Evolutionary conservation across 2,888 invertebrate species (phyloP).

Genomic region (Phrixothrix hirtus): DNA sequence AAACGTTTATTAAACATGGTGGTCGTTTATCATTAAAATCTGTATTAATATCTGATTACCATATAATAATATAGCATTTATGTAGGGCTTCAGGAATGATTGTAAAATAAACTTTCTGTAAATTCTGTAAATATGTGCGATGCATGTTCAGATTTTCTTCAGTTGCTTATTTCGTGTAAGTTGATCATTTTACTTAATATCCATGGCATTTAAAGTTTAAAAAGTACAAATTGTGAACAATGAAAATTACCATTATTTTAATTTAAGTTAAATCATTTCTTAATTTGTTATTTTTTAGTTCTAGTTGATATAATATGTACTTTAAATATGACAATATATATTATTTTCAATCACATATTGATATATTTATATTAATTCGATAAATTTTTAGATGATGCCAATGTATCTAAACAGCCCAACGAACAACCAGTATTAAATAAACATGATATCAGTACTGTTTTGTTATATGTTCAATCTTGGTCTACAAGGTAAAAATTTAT

Average conservation of each 20-base stretch:
- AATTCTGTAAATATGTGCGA: slow-evolving; percentile 74
- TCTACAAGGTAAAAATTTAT: slow-evolving; percentile 71
- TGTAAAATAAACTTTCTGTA: slow-evolving; percentile 32
- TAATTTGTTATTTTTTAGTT: slow-evolving; percentile 2
- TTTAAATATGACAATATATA: not conserved
- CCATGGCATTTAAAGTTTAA: slow-evolving; percentile 21
- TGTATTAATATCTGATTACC: slow-evolving; percentile 43
- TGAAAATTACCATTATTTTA: not conserved
- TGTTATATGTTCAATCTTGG: slow-evolving; percentile 87
- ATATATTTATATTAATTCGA: not conserved
- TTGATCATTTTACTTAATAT: slow-evolving; percentile 28
- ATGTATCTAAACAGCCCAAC: slow-evolving; percentile 75
- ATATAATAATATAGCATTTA: slow-evolving; percentile 26
- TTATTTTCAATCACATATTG: no score
- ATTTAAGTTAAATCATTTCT: slow-evolving; percentile 25
- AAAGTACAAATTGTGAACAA: slow-evolving; percentile 7
- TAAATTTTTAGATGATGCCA: slow-evolving; percentile 72
- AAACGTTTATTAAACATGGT: slow-evolving; percentile 50
- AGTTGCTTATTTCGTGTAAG: slow-evolving; percentile 86
- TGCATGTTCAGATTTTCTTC: slow-evolving; percentile 92
- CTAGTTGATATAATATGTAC: not conserved
- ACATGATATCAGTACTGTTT: slow-evolving; percentile 80
- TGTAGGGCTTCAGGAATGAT: slow-evolving; percentile 33
- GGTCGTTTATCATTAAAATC: slow-evolving; percentile 50
- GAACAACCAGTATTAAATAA: slow-evolving; percentile 75